Conservation (phyloP, 2,888 invertebrate species). For the Pecten maximus region DNA sequence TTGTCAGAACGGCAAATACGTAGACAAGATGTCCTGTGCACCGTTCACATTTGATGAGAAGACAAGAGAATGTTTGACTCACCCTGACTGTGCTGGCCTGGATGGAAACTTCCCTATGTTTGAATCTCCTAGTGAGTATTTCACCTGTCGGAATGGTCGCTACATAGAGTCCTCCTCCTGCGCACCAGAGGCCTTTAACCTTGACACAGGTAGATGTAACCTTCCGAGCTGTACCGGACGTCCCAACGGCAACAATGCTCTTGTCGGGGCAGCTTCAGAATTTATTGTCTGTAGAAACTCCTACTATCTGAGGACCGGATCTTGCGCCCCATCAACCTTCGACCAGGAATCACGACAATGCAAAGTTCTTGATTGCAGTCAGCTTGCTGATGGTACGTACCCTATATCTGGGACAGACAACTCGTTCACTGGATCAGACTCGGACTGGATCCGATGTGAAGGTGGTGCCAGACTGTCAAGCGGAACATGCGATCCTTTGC, state of each 20-base stretch:
- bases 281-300: slow-evolving; percentile 1
- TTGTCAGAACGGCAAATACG: slow-evolving; percentile 40
- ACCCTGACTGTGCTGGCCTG: slow-evolving; percentile 35
- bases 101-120: slow-evolving; percentile 42
- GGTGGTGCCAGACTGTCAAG: slow-evolving; percentile 19
- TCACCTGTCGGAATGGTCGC: slow-evolving; percentile 40
- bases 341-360: neutral
- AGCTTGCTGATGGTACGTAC: slow-evolving; percentile 52
- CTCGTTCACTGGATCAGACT: slow-evolving; percentile 36
- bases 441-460: slow-evolving; percentile 41
- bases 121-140: slow-evolving; percentile 28
- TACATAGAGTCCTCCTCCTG: slow-evolving; percentile 37
- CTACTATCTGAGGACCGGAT: neutral
- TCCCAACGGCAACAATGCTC: slow-evolving; percentile 46
- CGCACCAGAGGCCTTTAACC: slow-evolving; percentile 47
- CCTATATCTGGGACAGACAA: slow-evolving; percentile 53
- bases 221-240: slow-evolving; percentile 38
- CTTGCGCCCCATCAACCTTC: neutral
- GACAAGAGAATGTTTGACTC: neutral
- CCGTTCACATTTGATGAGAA: slow-evolving; percentile 39
- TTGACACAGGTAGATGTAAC: slow-evolving; percentile 39
- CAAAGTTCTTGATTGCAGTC: slow-evolving; percentile 37
- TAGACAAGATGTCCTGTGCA: slow-evolving; percentile 38
- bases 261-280: neutral
- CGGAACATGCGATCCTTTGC: slow-evolving; percentile 35